These are phyloP conservation scores for Malacosoma neustria DNA, from an alignment of 2,888 invertebrate species.

Conservation along the genomic window DNA sequence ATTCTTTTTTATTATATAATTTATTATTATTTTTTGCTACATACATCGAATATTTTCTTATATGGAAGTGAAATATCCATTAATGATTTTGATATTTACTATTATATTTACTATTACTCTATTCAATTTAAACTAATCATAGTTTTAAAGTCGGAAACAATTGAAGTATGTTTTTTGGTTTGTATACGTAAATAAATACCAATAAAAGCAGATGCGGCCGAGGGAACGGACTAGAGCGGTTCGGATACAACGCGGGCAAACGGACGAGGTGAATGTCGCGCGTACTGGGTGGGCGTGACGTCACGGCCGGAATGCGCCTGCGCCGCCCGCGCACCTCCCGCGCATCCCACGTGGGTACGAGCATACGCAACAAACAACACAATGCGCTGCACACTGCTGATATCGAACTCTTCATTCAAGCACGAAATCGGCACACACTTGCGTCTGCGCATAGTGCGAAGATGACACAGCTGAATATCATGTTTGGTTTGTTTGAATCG, in stretches of 20 bases:
- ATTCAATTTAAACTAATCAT: too few species aligned
- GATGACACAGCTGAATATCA: slow-evolving; percentile 8
- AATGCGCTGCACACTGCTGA: slow-evolving; percentile 25
- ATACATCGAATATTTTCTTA: too few species aligned
- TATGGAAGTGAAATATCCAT: too few species aligned
- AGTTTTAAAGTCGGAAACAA: too few species aligned
- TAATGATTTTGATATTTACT: too few species aligned
- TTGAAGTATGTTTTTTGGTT: too few species aligned
- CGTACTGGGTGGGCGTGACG: slow-evolving; percentile 73
- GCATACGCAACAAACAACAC: slow-evolving; percentile 43
- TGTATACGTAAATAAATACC: slow-evolving; percentile 46
- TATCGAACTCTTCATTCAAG: slow-evolving; percentile 42
- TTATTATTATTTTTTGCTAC: too few species aligned
- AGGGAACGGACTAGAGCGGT: slow-evolving; percentile 32
- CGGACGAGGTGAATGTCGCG: slow-evolving; percentile 61
- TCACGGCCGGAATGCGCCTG: slow-evolving; percentile 70
- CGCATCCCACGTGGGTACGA: slow-evolving; percentile 45
- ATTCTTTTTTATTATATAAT: too few species aligned
- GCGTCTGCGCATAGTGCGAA: slow-evolving; percentile 14
- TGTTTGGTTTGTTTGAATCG: too few species aligned
- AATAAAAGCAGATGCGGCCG: slow-evolving; percentile 52
- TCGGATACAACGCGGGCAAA: slow-evolving; percentile 30
- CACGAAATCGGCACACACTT: slow-evolving; percentile 33
- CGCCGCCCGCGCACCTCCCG: slow-evolving; percentile 30
- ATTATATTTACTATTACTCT: too few species aligned